A percentile compares a stretch with the other conserved stretches of the same genome.
These are phyloP conservation scores for Dryomyza anilis DNA, from an alignment of 2,888 invertebrate genomes.

Conservation along the genomic window DNA sequence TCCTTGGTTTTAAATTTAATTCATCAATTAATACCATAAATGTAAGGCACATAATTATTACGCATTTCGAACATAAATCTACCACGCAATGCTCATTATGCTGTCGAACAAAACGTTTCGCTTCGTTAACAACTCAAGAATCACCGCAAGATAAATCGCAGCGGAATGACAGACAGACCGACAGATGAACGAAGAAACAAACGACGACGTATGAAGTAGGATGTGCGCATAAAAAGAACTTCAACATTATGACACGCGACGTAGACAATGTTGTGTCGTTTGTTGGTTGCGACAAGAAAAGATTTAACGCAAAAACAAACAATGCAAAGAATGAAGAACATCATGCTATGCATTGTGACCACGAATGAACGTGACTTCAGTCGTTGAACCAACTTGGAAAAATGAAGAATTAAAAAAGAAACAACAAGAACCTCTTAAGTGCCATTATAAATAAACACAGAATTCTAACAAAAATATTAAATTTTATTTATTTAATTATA, in stretches of 20 bases:
- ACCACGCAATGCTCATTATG: no score
- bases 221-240: not conserved
- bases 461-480: not conserved
- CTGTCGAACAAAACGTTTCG: slow-evolving; percentile 28
- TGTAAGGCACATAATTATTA: no score
- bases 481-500: not conserved
- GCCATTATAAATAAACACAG: not conserved
- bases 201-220: not conserved
- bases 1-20: no score
- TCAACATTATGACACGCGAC: slow-evolving; percentile 10
- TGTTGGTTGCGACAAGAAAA: not conserved
- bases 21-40: no score
- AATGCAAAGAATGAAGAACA: not conserved
- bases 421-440: not conserved
- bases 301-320: not conserved
- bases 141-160: not conserved
- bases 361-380: slow-evolving; percentile 9
- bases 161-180: not conserved
- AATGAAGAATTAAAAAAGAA: not conserved
- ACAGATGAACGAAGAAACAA: not conserved
- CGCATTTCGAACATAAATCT: no score
- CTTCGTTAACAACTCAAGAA: slow-evolving; percentile 26
- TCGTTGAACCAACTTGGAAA: not conserved
- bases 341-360: not conserved
- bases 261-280: not conserved